Conservation (phyloP, 2,888 invertebrate species). For the Melipona bicolor region DNA sequence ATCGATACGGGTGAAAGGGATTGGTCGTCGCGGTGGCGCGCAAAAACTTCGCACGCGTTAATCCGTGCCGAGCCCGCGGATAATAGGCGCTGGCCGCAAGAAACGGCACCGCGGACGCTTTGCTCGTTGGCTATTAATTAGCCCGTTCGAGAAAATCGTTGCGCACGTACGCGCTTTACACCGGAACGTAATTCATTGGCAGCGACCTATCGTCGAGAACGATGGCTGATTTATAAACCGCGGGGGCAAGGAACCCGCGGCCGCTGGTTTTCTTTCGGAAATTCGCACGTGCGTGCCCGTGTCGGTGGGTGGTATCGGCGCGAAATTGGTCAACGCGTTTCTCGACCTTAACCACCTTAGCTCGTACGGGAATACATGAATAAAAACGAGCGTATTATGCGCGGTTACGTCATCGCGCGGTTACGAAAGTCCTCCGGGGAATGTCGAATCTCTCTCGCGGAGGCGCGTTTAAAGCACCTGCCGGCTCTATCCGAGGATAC, state of each 20-base stretch:
- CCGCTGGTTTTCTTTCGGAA: neutral
- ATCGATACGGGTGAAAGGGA: slow-evolving; percentile 62
- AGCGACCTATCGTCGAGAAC: neutral
- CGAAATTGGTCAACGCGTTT: slow-evolving; percentile 5
- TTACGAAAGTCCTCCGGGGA: slow-evolving; percentile 49
- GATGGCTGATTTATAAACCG: slow-evolving; percentile 7
- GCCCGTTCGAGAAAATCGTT: slow-evolving; percentile 47
- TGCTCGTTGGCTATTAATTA: slow-evolving; percentile 60
- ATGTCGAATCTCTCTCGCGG: slow-evolving; percentile 26
- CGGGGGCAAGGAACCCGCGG: neutral
- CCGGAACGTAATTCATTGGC: slow-evolving; percentile 21
- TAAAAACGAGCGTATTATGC: slow-evolving; percentile 46
- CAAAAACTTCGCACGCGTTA: slow-evolving; percentile 60
- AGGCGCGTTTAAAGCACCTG: slow-evolving; percentile 45
- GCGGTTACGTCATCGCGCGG: slow-evolving; percentile 32
- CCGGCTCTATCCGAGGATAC: slow-evolving; percentile 28
- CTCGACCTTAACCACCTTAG: slow-evolving; percentile 10
- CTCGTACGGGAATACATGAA: slow-evolving; percentile 49
- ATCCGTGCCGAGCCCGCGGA: slow-evolving; percentile 45
- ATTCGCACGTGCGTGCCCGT: neutral
- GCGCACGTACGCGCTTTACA: slow-evolving; percentile 42
- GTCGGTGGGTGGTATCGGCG: slow-evolving; percentile 15
- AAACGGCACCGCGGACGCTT: slow-evolving; percentile 39
- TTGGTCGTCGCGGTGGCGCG: slow-evolving; percentile 26
- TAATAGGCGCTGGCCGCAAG: slow-evolving; percentile 51